A percentile compares a stretch with the other conserved stretches of the same genome.
Conservation (phyloP, 1,140 invertebrate genomes). For the Helicoverpa zea region DNA sequence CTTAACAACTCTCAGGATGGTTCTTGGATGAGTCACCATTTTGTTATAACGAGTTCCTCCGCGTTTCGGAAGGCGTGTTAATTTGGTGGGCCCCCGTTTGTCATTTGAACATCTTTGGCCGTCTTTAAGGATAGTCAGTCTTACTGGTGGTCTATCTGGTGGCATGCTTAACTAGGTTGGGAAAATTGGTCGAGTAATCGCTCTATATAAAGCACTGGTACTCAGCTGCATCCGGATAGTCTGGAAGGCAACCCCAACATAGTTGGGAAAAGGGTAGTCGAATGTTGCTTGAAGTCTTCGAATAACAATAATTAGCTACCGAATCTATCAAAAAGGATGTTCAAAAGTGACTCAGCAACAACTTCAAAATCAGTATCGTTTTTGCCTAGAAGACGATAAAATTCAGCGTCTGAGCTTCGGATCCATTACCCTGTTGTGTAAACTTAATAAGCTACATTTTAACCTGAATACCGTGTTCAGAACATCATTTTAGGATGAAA, state of each 20-base stretch:
- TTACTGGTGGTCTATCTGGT: too few relatives aligned
- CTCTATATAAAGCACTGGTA: too few relatives aligned
- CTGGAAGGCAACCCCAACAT: neutral
- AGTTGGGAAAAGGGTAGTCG: neutral
- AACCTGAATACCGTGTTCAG: neutral
- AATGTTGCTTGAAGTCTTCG: neutral
- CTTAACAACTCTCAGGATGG: too few relatives aligned
- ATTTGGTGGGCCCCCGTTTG: too few relatives aligned
- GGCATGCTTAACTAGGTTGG: too few relatives aligned
- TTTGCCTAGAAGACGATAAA: constrained; percentile 14
- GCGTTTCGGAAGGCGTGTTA: too few relatives aligned
- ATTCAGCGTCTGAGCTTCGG: neutral
- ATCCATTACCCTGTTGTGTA: constrained; percentile 13
- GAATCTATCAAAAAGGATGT: neutral
- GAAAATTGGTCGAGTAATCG: too few relatives aligned
- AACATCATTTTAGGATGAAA: neutral
- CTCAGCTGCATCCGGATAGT: too few relatives aligned
- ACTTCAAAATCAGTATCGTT: neutral
- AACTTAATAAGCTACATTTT: constrained; percentile 31
- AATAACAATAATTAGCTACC: neutral
- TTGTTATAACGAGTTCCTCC: too few relatives aligned
- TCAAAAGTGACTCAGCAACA: constrained; percentile 3
- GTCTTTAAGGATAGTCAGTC: neutral
- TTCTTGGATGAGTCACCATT: too few relatives aligned
- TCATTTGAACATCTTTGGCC: neutral